Percentiles rank a stretch among this genome's conserved stretches.
Conservation (phyloP, 2,113 vertebrate genomes). For the Serinus canaria region DNA sequence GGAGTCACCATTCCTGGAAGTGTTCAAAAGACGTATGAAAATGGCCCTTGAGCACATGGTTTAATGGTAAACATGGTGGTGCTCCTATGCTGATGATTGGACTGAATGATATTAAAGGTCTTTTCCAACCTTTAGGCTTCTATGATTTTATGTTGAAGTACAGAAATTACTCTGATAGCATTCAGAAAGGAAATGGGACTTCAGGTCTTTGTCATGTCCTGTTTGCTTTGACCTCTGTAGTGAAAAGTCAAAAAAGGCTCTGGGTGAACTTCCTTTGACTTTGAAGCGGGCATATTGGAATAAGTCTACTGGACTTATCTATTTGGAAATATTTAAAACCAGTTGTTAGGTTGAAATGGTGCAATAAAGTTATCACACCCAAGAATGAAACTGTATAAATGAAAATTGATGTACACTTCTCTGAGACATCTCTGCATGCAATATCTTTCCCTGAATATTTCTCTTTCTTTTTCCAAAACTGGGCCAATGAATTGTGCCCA, state of each 20-base stretch:
- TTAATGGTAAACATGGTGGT: background rate
- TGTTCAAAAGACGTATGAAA: background rate
- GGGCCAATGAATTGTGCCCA: background rate
- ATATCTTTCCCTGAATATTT: background rate
- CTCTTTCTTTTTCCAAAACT: conserved; percentile 12
- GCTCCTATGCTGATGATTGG: background rate
- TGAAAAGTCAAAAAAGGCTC: background rate
- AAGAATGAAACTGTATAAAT: background rate
- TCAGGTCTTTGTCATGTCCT: background rate
- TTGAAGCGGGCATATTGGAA: background rate
- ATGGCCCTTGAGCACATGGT: background rate
- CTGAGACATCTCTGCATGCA: background rate
- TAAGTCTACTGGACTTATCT: background rate
- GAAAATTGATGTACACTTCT: background rate
- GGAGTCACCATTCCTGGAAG: background rate
- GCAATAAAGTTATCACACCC: background rate
- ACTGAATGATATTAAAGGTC: background rate
- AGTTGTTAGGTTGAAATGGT: background rate
- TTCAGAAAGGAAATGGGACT: background rate
- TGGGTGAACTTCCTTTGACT: background rate
- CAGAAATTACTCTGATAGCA: background rate
- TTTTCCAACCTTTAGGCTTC: background rate
- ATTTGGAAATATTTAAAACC: background rate
- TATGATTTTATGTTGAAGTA: background rate
- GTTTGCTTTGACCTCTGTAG: background rate